Base-by-base conservation (phyloP, 2,888 invertebrate genomes). In the Emmelina monodactyla region DNA sequence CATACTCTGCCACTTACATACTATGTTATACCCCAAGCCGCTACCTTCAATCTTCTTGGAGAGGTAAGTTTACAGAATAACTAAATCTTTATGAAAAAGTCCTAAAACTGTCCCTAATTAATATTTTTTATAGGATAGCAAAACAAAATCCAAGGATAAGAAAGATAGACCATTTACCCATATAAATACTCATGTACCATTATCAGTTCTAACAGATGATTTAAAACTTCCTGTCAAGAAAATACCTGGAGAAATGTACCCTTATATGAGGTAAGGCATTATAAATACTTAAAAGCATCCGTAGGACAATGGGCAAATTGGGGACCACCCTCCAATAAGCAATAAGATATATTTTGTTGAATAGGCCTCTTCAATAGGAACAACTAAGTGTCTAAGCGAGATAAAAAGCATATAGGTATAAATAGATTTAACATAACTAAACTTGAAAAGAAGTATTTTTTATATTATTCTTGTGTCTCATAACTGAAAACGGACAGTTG, bases 141-240 rank as follows among this genome's bases (percentile, higher is more conserved):
- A 25, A 25, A 25, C 9, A 7, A 11, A n/a, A n/a, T n/a, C 9
- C 3, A 25, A 7, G n/a, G 3, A 3, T 11, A 25, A 19, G 14
- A 22, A 12, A 14, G 31, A 30, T 16, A 25, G 68, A 38, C 87
- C 91, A n/a, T 84, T 86, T 31, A 83, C 91, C 0, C 94, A 95
- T 62, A 83, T 94, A 40, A 85, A 87, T 46, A 87, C 86, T 19
- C 82, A 83, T 49, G 84, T 91, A 31, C 85, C 87, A 34, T 72
- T 95, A 36, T 85, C 86, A n/a, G 84, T 95, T 55, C 83, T 95
- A 53, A 88, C 88, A 2, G 93, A 94, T 56, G 58, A 82, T 19
- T 69, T 89, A 34, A 81, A 83, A 19, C 65, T 92, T 13, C 88
- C 89, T 16, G 61, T 78, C 3, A 69, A 80, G 16, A 85, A 85